Evolutionary conservation across 2,113 vertebrate species (phyloP).

Genomic region (Aegotheles bennettii): DNA sequence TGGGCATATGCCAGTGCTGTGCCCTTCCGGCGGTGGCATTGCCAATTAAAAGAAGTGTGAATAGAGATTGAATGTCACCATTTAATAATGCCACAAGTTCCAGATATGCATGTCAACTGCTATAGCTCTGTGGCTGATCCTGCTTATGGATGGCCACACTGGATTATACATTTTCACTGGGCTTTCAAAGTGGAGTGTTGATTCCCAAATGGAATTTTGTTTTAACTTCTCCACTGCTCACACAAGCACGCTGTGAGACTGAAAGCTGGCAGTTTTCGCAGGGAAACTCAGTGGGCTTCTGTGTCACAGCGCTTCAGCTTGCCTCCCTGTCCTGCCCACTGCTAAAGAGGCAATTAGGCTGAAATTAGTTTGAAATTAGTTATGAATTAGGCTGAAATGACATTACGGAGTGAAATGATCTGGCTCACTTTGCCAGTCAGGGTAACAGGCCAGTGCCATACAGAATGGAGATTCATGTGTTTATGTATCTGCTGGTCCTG

Average conservation of each 20-base stretch:
- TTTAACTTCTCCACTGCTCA: background rate
- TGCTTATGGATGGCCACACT: background rate
- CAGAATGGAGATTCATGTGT: background rate
- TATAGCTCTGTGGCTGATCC: background rate
- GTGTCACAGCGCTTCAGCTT: too few species aligned
- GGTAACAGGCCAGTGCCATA: background rate
- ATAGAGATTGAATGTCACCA: background rate
- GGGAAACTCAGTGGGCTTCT: fast-evolving
- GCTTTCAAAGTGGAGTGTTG: background rate
- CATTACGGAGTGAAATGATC: background rate
- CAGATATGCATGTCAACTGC: fast-evolving
- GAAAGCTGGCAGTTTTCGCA: background rate
- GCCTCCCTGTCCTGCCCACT: background rate
- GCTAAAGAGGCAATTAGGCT: background rate
- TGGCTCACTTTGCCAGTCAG: background rate
- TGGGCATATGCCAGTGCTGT: too few species aligned
- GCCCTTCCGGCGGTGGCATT: background rate
- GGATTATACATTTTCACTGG: background rate
- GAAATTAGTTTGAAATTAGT: too few species aligned
- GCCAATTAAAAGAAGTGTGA: background rate
- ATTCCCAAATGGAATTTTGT: background rate
- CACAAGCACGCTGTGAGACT: background rate
- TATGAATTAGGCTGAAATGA: background rate
- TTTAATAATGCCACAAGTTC: background rate
- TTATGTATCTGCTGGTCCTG: background rate